Evolutionary conservation across 2,888 invertebrate species (phyloP), one percentile per base, ranked within the genome.

Genomic region (Alviniconcha strummeri): DNA sequence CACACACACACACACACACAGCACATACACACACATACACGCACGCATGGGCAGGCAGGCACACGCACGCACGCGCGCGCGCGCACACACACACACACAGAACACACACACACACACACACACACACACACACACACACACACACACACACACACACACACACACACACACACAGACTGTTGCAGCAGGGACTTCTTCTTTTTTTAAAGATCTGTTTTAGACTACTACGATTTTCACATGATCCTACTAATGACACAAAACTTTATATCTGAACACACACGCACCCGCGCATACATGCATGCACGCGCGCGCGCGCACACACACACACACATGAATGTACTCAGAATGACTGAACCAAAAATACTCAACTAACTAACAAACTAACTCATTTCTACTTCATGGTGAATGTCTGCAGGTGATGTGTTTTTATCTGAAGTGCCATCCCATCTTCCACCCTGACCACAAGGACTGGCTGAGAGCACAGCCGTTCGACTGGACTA

Each of bases 361-460:
- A 36, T 36, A 71, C 71, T 17, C 19, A 71, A 11, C 9, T 4
- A 64, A 9, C 9, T 15, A 64, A 64, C 64, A 64, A 9, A 64
- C 64, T 3, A 9, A 64, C 36, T 36, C 36, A 36, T 36, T 36
- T 36, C 36, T 36, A 36, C 36, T 36, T 3, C 36, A 36, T 36
- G 36, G 36, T 36, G 36, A 36, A 36, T 36, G 36, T 36, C 36
- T 36, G 9, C 74, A 84, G 84, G 92, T 92, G 9, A 92, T 93
- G 88, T 93, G 93, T 85, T 92, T 90, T 83, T 88, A 89, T 69
- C 87, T 90, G 60, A 88, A 88, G 71, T 93, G 93, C 78, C 92
- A 93, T 80, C 93, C 93, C 7, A 89, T 89, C 54, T 92, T 89
- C 82, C 88, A 90, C 15, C 86, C 87, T 13, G 88, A 90, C 81